phyloP scores from a whole-genome alignment of 2,888 invertebrate species.

The Mythimna ferrago region DNA sequence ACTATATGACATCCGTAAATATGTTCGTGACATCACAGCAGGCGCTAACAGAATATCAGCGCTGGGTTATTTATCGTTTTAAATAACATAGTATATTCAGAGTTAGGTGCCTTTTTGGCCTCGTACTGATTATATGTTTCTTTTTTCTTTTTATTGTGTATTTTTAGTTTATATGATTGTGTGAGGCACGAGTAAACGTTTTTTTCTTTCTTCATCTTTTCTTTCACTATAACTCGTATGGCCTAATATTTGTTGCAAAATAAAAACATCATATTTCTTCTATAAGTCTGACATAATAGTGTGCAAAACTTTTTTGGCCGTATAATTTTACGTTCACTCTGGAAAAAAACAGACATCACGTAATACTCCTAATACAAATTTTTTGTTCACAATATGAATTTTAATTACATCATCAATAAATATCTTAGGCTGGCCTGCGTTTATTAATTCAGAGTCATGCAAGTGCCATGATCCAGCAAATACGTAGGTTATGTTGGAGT shows the following conservation, averaged over 20 bases:
- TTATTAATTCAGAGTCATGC: not conserved
- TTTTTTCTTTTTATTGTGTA: no score
- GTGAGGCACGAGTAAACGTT: no score
- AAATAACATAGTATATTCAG: no score
- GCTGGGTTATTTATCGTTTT: no score
- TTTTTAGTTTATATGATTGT: no score
- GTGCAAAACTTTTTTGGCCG: not conserved
- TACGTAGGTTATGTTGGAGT: not conserved
- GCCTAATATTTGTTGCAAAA: not conserved
- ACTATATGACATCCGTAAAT: no score
- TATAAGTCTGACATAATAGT: not conserved
- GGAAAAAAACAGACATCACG: constrained; percentile 6
- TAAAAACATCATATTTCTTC: not conserved
- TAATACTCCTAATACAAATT: constrained; percentile 1
- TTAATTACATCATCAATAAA: constrained; percentile 22
- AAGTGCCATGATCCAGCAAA: constrained; percentile 12
- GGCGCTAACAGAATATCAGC: no score
- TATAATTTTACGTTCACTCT: constrained; percentile 11
- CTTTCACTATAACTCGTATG: not conserved
- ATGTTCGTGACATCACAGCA: no score
- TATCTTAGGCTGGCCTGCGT: not conserved
- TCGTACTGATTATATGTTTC: no score
- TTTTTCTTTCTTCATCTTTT: no score
- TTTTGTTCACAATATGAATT: constrained; percentile 16
- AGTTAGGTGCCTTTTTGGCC: no score